phyloP scores from a whole-genome alignment of 2,797 vertebrate species.

The Sciaenops ocellatus region DNA sequence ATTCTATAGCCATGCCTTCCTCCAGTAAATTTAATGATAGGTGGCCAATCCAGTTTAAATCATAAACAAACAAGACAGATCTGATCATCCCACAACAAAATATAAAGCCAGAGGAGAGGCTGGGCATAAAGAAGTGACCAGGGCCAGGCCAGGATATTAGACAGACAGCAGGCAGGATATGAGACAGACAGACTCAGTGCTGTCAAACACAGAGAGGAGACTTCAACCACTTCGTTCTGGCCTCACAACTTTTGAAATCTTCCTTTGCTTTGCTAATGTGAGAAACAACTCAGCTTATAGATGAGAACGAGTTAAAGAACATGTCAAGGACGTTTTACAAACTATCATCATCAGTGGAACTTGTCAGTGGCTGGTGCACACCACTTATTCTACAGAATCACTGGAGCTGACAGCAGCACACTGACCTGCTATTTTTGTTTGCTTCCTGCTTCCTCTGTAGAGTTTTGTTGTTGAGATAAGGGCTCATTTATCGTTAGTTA shows the following conservation, averaged over 20 bases:
- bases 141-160: conserved; percentile 4
- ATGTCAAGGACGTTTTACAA: no score
- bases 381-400: no score
- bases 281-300: not conserved
- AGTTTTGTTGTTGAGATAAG: no score
- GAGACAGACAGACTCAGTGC: conserved; percentile 2
- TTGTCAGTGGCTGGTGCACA: no score
- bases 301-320: not conserved
- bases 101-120: not conserved
- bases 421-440: no score
- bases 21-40: not conserved
- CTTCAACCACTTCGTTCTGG: not conserved
- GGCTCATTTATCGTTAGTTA: no score
- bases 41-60: not conserved
- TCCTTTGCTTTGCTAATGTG: not conserved
- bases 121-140: not conserved
- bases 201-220: not conserved
- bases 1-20: not conserved
- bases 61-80: not conserved
- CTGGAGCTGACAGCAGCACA: no score
- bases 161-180: conserved; percentile 16
- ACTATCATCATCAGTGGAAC: no score
- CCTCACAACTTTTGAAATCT: not conserved
- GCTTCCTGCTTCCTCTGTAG: no score
- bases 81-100: not conserved